phyloP scores from a whole-genome alignment of 2,797 vertebrate species.

The Darevskia nairensis region DNA sequence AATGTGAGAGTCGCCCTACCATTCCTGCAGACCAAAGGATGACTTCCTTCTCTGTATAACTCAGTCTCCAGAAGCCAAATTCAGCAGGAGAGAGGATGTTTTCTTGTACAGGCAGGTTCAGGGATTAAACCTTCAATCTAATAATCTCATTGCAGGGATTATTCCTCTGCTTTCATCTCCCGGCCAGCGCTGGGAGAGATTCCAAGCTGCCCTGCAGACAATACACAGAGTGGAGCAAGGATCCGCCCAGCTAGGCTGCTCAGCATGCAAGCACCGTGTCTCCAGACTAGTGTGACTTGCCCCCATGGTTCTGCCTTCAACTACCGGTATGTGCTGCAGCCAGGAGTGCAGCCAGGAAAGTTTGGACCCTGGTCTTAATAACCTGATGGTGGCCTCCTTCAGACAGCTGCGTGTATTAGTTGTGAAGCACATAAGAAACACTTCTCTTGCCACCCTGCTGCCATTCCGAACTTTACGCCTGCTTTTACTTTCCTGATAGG shows the following conservation, averaged over 20 bases:
- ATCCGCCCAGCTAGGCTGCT: background rate
- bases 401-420: background rate
- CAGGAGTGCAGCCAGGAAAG: background rate
- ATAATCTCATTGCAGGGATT: conserved; percentile 75
- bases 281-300: background rate
- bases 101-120: conserved; percentile 50
- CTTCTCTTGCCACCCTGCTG: too few relatives aligned
- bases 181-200: conserved; percentile 16
- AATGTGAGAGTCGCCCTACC: background rate
- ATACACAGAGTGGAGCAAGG: background rate
- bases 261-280: background rate
- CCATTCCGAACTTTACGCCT: too few relatives aligned
- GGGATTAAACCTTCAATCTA: conserved; percentile 69
- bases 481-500: too few relatives aligned
- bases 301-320: background rate
- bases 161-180: conserved; percentile 64
- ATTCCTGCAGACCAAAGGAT: background rate
- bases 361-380: background rate
- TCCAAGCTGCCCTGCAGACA: conserved; percentile 17
- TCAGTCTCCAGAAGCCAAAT: background rate
- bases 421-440: too few relatives aligned
- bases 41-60: conserved; percentile 31
- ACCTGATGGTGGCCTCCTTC: background rate
- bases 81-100: conserved; percentile 12
- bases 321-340: background rate